Percentiles rank a stretch among this genome's conserved stretches.
phyloP scores from a whole-genome alignment of 2,113 vertebrate genomes.

The Saguinus imperator region DNA sequence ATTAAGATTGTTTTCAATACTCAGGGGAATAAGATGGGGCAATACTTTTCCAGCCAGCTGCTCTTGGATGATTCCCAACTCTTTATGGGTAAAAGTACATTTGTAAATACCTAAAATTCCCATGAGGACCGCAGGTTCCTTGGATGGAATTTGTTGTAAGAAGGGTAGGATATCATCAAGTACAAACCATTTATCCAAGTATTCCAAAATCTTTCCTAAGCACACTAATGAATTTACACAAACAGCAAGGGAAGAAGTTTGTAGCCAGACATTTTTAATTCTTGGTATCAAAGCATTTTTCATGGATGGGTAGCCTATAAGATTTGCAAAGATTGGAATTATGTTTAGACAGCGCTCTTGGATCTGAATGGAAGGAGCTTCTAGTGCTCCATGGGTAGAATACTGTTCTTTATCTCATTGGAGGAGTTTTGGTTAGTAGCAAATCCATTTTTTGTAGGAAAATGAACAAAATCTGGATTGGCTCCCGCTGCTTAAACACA shows the following conservation, averaged over 20 bases:
- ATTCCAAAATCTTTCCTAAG: conserved; percentile 98
- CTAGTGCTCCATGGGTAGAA: conserved; percentile 97
- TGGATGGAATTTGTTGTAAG: conserved; percentile 97
- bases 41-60: conserved; percentile 94
- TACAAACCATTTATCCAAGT: conserved; percentile 98
- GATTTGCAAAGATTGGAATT: conserved; percentile 98
- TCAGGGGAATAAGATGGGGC: conserved; percentile 96
- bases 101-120: conserved; percentile 99
- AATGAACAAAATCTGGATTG: conserved; percentile 98
- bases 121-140: conserved; percentile 98
- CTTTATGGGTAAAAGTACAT: conserved; percentile 98
- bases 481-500: conserved; percentile 98
- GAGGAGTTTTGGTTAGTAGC: conserved; percentile 96
- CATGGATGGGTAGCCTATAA: conserved; percentile 99
- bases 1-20: conserved; percentile 98
- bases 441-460: conserved; percentile 99
- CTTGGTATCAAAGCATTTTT: conserved; percentile 98
- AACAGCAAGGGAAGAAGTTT: conserved; percentile 97
- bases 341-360: conserved; percentile 99
- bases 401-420: conserved; percentile 96
- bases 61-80: conserved; percentile 98
- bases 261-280: conserved; percentile 96
- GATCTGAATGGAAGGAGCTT: conserved; percentile 98
- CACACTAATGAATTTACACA: conserved; percentile 98
- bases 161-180: conserved; percentile 98